A percentile compares a stretch with the other conserved stretches of the same genome.
Evolutionary conservation across 2,113 vertebrate genomes (phyloP).

Genomic region (Pionites leucogaster): DNA sequence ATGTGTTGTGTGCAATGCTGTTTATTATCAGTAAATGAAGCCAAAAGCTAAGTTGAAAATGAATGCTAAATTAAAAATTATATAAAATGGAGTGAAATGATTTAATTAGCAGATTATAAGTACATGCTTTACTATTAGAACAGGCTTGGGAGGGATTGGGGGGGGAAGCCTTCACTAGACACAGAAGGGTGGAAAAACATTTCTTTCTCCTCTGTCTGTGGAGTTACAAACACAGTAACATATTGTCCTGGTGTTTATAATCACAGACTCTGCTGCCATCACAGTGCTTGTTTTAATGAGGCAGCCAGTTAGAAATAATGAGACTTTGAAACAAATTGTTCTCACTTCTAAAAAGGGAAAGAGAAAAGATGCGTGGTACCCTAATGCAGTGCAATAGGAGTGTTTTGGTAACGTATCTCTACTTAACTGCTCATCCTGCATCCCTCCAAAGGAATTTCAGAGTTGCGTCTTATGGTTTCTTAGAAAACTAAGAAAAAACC

Average conservation of each 20-base stretch:
- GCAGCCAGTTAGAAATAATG: conserved; percentile 67
- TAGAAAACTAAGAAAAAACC: neutral
- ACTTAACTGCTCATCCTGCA: neutral
- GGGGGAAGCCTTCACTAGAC: conserved; percentile 17
- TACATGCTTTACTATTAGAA: conserved; percentile 68
- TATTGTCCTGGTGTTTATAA: conserved; percentile 70
- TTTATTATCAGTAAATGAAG: conserved; percentile 84
- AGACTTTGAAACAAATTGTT: conserved; percentile 68
- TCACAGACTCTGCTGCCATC: conserved; percentile 59
- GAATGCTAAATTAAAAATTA: conserved; percentile 86
- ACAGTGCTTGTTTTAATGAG: conserved; percentile 68
- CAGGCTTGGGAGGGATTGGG: conserved; percentile 58
- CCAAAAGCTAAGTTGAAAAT: conserved; percentile 84
- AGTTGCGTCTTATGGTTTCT: neutral
- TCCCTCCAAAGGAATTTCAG: neutral
- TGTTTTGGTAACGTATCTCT: neutral
- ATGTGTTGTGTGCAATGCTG: conserved; percentile 80
- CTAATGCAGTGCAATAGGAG: neutral
- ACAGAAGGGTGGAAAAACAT: conserved; percentile 53
- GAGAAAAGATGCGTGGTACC: neutral
- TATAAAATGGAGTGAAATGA: conserved; percentile 81
- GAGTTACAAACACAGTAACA: conserved; percentile 58
- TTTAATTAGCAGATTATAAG: conserved; percentile 83
- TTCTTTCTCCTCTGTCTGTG: conserved; percentile 54
- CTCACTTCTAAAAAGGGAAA: conserved; percentile 52